Percentiles rank a stretch among this genome's conserved stretches.
Evolutionary conservation across 2,888 invertebrate species (phyloP).

Genomic region (Epinotia brunnichana): DNA sequence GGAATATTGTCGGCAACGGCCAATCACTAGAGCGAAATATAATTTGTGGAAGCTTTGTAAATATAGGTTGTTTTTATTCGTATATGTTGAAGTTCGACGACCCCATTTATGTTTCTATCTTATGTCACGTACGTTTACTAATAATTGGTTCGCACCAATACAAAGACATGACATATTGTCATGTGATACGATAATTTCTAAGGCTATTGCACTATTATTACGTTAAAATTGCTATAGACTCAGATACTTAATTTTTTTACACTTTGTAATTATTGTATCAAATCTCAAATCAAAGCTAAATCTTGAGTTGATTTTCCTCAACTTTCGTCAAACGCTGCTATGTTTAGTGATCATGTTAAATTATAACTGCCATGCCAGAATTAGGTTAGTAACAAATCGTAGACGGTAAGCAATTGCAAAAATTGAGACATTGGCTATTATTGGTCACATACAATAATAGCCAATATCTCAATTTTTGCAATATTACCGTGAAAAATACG

Average conservation of each 20-base stretch:
- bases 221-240: background rate
- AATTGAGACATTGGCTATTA: too few relatives aligned
- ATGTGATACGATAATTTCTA: conserved; percentile 11
- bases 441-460: too few relatives aligned
- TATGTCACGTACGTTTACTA: conserved; percentile 16
- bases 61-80: too few relatives aligned
- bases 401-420: too few relatives aligned
- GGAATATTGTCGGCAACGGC: background rate
- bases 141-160: background rate
- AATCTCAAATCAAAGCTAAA: background rate
- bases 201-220: conserved; percentile 7
- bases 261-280: background rate
- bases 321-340: too few relatives aligned
- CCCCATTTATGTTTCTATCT: conserved; percentile 16
- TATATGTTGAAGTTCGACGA: background rate
- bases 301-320: background rate
- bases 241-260: background rate
- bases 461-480: too few relatives aligned
- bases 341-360: too few relatives aligned
- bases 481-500: background rate
- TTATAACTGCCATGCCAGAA: too few relatives aligned
- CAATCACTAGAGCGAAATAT: background rate
- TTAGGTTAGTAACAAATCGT: too few relatives aligned
- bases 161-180: conserved; percentile 14
- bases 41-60: background rate